These are phyloP conservation scores for Centropus unirufus DNA, from an alignment of 2,113 vertebrate genomes.

Conservation along the genomic window DNA sequence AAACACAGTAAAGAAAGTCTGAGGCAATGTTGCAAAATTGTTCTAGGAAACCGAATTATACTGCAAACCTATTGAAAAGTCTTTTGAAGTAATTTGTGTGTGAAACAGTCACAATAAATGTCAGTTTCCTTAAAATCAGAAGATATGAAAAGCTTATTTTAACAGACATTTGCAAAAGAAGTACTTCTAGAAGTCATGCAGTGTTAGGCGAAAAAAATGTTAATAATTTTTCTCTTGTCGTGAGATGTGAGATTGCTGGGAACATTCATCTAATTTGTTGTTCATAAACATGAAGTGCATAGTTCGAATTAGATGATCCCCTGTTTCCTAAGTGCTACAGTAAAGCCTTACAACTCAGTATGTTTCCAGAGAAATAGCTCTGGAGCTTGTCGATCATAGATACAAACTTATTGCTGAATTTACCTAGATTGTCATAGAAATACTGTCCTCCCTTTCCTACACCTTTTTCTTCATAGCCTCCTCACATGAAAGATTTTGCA, in stretches of 20 bases:
- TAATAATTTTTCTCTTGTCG: not conserved
- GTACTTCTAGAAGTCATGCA: not conserved
- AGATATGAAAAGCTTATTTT: not conserved
- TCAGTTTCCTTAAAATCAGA: slow-evolving; percentile 7
- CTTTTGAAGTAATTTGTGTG: slow-evolving; percentile 35
- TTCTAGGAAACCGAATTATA: not conserved
- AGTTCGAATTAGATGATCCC: not conserved
- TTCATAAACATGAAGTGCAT: not conserved
- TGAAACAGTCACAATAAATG: slow-evolving; percentile 11
- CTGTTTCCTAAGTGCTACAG: not conserved
- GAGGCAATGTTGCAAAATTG: slow-evolving; percentile 1
- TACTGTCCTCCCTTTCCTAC: not conserved
- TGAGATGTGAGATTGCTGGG: not conserved
- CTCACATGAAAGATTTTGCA: not conserved
- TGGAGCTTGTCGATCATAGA: not conserved
- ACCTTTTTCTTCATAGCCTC: not conserved
- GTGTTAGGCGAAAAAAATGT: not conserved
- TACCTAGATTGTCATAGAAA: not conserved
- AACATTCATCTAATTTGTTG: not conserved
- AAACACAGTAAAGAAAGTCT: slow-evolving; percentile 9
- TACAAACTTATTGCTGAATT: not conserved
- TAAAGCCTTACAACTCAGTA: not conserved
- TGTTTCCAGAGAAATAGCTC: slow-evolving; percentile 22
- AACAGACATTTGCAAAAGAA: not conserved
- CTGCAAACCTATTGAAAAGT: not conserved